phyloP scores from a whole-genome alignment of 2,797 vertebrate species.

The Macropodus opercularis region DNA sequence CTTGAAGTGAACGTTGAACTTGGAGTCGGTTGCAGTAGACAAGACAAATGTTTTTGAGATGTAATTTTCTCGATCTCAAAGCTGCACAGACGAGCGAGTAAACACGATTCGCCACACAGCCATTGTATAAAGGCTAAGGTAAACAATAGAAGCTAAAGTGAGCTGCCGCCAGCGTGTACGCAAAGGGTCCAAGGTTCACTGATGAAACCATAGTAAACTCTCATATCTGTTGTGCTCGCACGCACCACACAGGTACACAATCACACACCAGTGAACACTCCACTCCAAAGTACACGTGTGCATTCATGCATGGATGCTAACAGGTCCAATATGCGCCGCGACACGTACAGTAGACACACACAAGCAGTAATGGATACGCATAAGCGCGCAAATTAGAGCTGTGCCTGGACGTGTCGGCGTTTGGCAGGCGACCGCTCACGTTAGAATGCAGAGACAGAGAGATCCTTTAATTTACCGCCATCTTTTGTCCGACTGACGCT shows the following conservation, averaged over 20 bases:
- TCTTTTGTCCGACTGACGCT: neutral
- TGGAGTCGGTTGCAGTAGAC: conserved; percentile 18
- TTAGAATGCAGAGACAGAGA: conserved; percentile 23
- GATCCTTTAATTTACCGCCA: conserved; percentile 19
- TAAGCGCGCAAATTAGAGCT: neutral
- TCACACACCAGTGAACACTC: conserved; percentile 19
- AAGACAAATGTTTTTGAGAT: conserved; percentile 37
- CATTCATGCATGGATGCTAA: conserved; percentile 29
- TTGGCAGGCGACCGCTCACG: conserved; percentile 40
- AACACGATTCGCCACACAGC: conserved; percentile 42
- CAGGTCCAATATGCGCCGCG: conserved; percentile 5
- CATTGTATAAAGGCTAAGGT: conserved; percentile 41
- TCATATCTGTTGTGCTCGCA: conserved; percentile 53
- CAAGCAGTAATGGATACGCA: neutral
- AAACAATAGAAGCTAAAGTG: conserved; percentile 58
- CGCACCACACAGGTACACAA: conserved; percentile 32
- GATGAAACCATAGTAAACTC: conserved; percentile 42
- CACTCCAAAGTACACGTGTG: conserved; percentile 22
- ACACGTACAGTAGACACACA: conserved; percentile 10
- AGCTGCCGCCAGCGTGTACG: conserved; percentile 52
- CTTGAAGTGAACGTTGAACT: conserved; percentile 47
- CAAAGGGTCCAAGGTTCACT: conserved; percentile 73
- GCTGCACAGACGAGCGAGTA: conserved; percentile 38
- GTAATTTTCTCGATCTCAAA: conserved; percentile 38
- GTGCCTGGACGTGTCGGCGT: conserved; percentile 29